Evolutionary conservation across 1,140 invertebrate species (phyloP).

Genomic region (Pogonomyrmex barbatus): DNA sequence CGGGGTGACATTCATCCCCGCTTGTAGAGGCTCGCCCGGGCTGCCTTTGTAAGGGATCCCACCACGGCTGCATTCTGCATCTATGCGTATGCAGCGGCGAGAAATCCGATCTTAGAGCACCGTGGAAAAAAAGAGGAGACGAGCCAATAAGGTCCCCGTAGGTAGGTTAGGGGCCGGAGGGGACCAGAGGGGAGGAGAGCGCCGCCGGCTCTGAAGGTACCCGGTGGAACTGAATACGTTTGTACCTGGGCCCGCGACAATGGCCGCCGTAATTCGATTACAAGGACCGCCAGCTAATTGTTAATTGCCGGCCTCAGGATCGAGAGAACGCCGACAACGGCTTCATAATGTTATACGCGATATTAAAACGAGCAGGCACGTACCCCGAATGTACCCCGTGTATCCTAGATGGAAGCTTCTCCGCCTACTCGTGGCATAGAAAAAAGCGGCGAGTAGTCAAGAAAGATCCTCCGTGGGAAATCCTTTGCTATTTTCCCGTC

Average conservation of each 20-base stretch:
- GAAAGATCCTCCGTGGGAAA: conserved; percentile 67
- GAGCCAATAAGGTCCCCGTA: conserved; percentile 73
- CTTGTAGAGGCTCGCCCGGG: conserved; percentile 65
- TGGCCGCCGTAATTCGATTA: conserved; percentile 86
- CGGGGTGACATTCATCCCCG: conserved; percentile 83
- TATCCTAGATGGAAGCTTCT: conserved; percentile 66
- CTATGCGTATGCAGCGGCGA: conserved; percentile 80
- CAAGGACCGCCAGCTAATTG: conserved; percentile 87
- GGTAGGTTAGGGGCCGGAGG: conserved; percentile 31
- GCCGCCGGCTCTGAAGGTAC: conserved; percentile 61
- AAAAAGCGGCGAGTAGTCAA: conserved; percentile 39
- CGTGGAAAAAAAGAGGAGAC: conserved; percentile 72
- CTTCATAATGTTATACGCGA: conserved; percentile 77
- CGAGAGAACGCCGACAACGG: conserved; percentile 83
- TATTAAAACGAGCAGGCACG: conserved; percentile 77
- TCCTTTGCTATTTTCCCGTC: conserved; percentile 29
- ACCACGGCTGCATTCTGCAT: conserved; percentile 82
- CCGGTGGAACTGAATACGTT: conserved; percentile 84
- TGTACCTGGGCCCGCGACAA: conserved; percentile 85
- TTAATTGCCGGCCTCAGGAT: conserved; percentile 84
- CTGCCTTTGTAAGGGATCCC: conserved; percentile 85
- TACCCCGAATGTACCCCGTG: conserved; percentile 64
- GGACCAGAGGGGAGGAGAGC: conserved; percentile 66
- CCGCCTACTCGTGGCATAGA: conserved; percentile 47
- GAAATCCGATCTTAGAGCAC: conserved; percentile 83